Conservation (phyloP, 2,888 invertebrate species). For the Trimorus sp. region DNA sequence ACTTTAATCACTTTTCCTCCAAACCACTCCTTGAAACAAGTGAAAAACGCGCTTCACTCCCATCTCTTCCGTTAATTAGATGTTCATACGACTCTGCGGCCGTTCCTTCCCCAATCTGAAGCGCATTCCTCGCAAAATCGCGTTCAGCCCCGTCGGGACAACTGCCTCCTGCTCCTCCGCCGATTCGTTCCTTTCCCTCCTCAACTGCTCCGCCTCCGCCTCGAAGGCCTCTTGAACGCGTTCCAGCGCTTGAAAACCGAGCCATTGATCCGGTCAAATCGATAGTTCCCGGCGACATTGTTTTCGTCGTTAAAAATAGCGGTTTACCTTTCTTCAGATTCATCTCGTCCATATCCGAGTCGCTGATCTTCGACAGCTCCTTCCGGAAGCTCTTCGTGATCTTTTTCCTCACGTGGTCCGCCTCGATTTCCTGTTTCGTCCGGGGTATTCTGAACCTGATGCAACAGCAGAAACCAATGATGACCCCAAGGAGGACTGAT, state of each 20-base stretch:
- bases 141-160: conserved; percentile 73
- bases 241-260: conserved; percentile 84
- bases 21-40: too few species aligned
- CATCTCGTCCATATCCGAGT: conserved; percentile 93
- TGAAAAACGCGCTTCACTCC: too few species aligned
- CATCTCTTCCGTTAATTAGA: background rate
- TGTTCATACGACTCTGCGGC: conserved; percentile 29
- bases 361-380: conserved; percentile 90
- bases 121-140: conserved; percentile 75
- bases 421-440: conserved; percentile 97
- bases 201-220: conserved; percentile 82
- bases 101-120: conserved; percentile 70
- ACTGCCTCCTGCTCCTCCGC: conserved; percentile 66
- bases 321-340: conserved; percentile 88
- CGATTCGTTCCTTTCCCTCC: conserved; percentile 66
- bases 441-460: conserved; percentile 95
- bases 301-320: background rate
- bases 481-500: conserved; percentile 74
- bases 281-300: background rate
- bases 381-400: conserved; percentile 92
- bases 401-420: conserved; percentile 92
- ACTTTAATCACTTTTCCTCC: too few species aligned
- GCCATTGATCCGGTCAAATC: background rate
- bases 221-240: conserved; percentile 86
- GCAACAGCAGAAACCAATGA: conserved; percentile 93